A percentile compares a stretch with the other conserved stretches of the same genome.
These are phyloP conservation scores for Megalonaias nervosa DNA, from an alignment of 1,140 invertebrate species.

Conservation along the genomic window DNA sequence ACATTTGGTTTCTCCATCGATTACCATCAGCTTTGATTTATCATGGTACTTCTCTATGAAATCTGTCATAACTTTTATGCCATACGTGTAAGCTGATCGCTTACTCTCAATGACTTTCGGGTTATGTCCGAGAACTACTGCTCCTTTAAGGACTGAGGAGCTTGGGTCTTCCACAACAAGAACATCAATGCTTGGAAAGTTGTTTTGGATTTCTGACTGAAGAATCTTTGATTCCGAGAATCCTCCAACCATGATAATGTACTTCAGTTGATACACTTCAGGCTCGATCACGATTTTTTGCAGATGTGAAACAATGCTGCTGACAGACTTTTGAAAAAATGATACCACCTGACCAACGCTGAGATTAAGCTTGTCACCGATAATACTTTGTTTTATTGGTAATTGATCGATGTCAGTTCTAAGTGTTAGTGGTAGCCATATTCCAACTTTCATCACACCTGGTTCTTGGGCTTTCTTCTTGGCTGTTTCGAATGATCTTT, in stretches of 20 bases:
- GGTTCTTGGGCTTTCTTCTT: too few species aligned
- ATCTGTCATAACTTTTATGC: too few species aligned
- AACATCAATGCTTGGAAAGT: constrained; percentile 2
- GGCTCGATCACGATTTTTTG: background rate
- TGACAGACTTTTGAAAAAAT: constrained; percentile 1
- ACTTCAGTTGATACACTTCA: background rate
- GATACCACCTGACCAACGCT: background rate
- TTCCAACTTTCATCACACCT: too few species aligned
- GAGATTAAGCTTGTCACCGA: background rate
- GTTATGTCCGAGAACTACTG: constrained; percentile 6
- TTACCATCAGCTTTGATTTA: too few species aligned
- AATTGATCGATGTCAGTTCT: too few species aligned
- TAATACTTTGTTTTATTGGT: background rate
- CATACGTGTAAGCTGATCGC: too few species aligned
- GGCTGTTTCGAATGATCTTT: too few species aligned
- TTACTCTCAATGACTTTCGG: background rate
- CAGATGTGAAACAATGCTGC: constrained; percentile 9
- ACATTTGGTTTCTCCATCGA: too few species aligned
- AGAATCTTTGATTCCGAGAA: constrained; percentile 9
- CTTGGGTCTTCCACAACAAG: background rate
- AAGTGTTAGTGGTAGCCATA: too few species aligned
- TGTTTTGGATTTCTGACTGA: background rate
- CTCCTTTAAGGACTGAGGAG: constrained; percentile 13
- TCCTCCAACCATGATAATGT: constrained; percentile 5
- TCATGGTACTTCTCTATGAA: too few species aligned